Base-by-base conservation (phyloP, 2,888 invertebrate genomes). In the Epirrhoe alternata region DNA sequence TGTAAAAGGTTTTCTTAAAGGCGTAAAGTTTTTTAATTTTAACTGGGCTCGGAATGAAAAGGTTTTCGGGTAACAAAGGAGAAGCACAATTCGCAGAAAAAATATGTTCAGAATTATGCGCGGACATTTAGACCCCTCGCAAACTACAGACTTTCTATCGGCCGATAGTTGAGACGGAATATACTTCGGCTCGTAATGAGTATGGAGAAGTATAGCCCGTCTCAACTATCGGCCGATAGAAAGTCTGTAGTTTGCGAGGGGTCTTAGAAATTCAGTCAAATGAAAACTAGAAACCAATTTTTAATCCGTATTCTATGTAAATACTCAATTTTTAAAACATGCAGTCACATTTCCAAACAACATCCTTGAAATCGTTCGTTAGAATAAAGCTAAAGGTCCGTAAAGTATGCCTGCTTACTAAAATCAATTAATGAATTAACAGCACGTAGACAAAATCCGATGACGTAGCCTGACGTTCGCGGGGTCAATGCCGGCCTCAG, bases 401-500 rank as follows among this genome's bases (percentile, higher is more conserved):
- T n/a, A n/a, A n/a, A n/a, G n/a, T n/a, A n/a, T n/a, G n/a, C n/a
- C n/a, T n/a, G n/a, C n/a, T n/a, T n/a, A 24, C 5, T 16, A 16
- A 57, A 16, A 57, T 31, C 31, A 58, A 33, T 17, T 51, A 14
- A 54, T 61, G 64, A 64, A 65, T 65, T 51, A 65, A 49, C 47
- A 45, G 10, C 65, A 62, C 65, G 63, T 42, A 42, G 8, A 38
- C 35, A 38, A 38, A 42, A 42, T 42, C 38, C 38, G 12, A 42
- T 42, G 38, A 42, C 38, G 38, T 42, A 42, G 12, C 4, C 38
- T 75, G 77, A 71, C 73, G 76, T 61, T 70, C 72, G 73, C 72
- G 80, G 73, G 87, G 88, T 90, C 91, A 90, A 83, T 87, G 89
- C 79, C 87, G 79, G 78, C 70, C 74, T 74, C 67, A 33, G 12